These are phyloP conservation scores for Marasmarcha lunaedactyla DNA, from an alignment of 2,888 invertebrate genomes.

Conservation along the genomic window DNA sequence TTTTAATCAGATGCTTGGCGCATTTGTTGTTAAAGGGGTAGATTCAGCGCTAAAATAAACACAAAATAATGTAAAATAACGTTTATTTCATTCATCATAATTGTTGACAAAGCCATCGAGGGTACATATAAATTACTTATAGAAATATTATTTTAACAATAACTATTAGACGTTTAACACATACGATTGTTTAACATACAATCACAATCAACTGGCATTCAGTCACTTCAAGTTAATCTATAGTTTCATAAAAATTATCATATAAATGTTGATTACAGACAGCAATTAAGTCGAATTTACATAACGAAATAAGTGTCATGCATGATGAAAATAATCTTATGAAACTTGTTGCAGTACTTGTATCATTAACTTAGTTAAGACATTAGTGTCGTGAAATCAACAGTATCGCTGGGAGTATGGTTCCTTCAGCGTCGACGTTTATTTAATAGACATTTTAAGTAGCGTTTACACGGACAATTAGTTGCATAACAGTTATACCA, in stretches of 20 bases:
- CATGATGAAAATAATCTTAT: too few species aligned
- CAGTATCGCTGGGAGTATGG: too few species aligned
- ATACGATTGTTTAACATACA: slow-evolving; percentile 30
- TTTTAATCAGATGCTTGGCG: too few species aligned
- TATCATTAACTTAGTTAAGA: too few species aligned
- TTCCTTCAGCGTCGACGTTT: too few species aligned
- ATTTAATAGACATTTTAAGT: too few species aligned
- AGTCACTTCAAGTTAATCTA: slow-evolving; percentile 18
- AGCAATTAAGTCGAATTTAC: too few species aligned
- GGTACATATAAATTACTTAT: slow-evolving; percentile 43
- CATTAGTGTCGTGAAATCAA: too few species aligned
- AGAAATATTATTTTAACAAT: slow-evolving; percentile 33
- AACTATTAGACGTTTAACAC: slow-evolving; percentile 36
- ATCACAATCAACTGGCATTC: slow-evolving; percentile 65
- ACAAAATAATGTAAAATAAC: slow-evolving; percentile 58
- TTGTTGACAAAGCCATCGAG: slow-evolving; percentile 50
- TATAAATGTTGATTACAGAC: slow-evolving; percentile 6
- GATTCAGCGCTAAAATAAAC: slow-evolving; percentile 12
- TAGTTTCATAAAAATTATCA: slow-evolving; percentile 21
- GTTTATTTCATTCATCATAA: slow-evolving; percentile 49
- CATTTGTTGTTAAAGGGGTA: background rate
- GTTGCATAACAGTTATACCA: too few species aligned
- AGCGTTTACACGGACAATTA: too few species aligned
- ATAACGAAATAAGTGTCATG: too few species aligned
- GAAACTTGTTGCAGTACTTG: too few species aligned